Evolutionary conservation across 1,140 invertebrate species (phyloP).

Genomic region (Drosophila serrata): DNA sequence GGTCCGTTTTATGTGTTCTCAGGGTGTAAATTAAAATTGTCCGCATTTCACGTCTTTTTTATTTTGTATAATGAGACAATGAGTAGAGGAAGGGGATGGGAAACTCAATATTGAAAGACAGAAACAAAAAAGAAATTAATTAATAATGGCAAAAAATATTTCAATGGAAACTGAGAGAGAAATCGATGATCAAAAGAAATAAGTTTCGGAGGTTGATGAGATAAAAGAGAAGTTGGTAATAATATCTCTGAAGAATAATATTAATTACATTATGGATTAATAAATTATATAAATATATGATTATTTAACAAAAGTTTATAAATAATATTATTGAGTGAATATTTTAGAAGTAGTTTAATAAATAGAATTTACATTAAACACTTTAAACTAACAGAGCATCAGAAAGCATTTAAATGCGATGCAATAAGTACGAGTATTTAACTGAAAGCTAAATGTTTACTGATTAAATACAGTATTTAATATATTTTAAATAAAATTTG

Average conservation of each 20-base stretch:
- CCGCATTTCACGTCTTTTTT: constrained; percentile 16
- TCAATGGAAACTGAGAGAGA: constrained; percentile 13
- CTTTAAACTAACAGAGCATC: neutral
- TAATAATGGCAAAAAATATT: constrained; percentile 51
- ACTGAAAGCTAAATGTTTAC: neutral
- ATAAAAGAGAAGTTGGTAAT: constrained; percentile 4
- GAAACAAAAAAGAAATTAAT: constrained; percentile 54
- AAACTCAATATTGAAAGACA: constrained; percentile 49
- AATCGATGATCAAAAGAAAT: constrained; percentile 35
- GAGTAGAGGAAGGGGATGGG: neutral
- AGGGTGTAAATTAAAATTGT: constrained; percentile 58
- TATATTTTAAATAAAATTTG: no score
- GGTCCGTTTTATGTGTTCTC: constrained; percentile 27
- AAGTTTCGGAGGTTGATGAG: neutral
- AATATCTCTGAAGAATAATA: neutral
- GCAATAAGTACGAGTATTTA: neutral
- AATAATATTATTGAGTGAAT: no score
- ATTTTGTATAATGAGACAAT: constrained; percentile 30
- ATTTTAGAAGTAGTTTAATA: neutral
- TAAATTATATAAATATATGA: neutral
- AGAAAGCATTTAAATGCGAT: neutral
- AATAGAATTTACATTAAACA: neutral
- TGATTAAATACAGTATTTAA: neutral
- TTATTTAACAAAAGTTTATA: neutral
- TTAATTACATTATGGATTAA: neutral